Conservation (phyloP, 1,140 invertebrate genomes). For the Saccostrea glomerata region DNA sequence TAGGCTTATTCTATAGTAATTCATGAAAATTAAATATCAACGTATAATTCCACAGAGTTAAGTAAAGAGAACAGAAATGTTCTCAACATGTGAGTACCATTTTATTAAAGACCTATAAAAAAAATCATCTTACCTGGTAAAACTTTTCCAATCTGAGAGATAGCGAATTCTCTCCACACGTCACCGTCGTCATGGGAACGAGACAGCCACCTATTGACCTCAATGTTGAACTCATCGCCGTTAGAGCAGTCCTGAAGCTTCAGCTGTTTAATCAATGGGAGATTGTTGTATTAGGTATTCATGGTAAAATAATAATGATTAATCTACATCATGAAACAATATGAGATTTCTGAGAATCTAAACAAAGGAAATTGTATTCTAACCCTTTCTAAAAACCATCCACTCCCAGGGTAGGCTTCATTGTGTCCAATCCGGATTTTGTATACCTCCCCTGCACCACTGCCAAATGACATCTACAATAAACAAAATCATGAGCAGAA, state of each 20-base stretch:
- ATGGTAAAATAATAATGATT: not conserved
- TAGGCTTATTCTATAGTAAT: too few species aligned
- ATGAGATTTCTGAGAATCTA: not conserved
- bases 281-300: not conserved
- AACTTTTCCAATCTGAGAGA: conserved; percentile 60
- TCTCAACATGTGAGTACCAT: too few species aligned
- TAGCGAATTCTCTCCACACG: conserved; percentile 70
- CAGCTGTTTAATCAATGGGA: conserved; percentile 40
- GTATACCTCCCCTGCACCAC: conserved; percentile 63
- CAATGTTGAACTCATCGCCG: conserved; percentile 17
- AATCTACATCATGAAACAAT: not conserved
- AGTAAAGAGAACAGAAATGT: too few species aligned
- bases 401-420: conserved; percentile 61
- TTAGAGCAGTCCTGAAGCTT: conserved; percentile 62
- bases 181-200: conserved; percentile 62
- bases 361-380: conserved; percentile 20
- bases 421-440: conserved; percentile 71
- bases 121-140: conserved; percentile 61
- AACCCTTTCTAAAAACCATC: conserved; percentile 72
- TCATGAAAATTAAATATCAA: too few species aligned
- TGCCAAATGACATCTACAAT: conserved; percentile 63
- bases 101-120: not conserved
- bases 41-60: too few species aligned
- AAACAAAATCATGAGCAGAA: not conserved
- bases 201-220: conserved; percentile 68